phyloP scores from a whole-genome alignment of 2,797 vertebrate species.

The Onychomys leucogaster region DNA sequence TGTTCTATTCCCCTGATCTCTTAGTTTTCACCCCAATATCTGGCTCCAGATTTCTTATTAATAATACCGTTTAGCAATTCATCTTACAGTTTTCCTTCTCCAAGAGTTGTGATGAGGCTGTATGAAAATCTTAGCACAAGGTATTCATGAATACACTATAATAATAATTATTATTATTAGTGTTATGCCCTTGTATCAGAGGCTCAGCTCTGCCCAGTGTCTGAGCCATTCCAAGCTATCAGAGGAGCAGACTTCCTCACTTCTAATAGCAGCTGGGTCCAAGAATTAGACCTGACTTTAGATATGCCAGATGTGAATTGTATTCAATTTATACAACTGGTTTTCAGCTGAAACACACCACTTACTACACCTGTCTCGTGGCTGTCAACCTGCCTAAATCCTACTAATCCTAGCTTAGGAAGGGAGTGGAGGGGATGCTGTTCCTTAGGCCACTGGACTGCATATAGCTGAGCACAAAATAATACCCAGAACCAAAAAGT shows the following conservation, averaged over 20 bases:
- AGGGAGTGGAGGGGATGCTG: not conserved
- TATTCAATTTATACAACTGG: not conserved
- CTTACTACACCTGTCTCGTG: not conserved
- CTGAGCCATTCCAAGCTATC: not conserved
- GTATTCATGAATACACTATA: slow-evolving; percentile 42
- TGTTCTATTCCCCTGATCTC: no score
- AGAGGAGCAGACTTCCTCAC: not conserved
- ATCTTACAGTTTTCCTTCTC: not conserved
- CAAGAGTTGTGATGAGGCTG: not conserved
- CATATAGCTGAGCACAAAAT: not conserved
- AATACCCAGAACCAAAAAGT: not conserved
- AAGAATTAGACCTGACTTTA: slow-evolving; percentile 18
- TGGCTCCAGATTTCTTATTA: no score
- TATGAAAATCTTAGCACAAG: slow-evolving; percentile 3
- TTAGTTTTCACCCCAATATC: no score
- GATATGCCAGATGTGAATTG: not conserved
- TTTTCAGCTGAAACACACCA: not conserved
- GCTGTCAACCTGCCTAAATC: not conserved
- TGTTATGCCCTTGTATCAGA: not conserved
- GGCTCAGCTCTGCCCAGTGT: slow-evolving; percentile 2
- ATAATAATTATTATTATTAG: not conserved
- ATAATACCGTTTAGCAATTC: no score
- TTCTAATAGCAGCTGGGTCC: not conserved
- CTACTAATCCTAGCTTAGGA: not conserved
- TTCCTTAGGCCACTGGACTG: not conserved